These are phyloP conservation scores for Lingula anatina DNA, from an alignment of 2,888 invertebrate species.

Conservation along the genomic window DNA sequence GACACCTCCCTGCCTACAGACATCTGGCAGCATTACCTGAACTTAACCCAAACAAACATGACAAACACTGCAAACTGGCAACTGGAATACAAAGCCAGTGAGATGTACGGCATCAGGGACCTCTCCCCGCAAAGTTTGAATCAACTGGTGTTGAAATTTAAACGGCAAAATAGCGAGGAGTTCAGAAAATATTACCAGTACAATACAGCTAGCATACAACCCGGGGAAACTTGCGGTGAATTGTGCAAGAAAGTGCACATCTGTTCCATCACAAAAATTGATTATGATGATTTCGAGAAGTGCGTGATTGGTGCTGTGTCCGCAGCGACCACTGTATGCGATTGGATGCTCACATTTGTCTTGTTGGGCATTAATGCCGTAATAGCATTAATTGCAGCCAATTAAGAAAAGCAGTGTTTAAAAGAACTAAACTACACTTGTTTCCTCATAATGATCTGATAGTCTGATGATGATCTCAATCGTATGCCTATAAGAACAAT, in stretches of 20 bases:
- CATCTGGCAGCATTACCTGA: constrained; percentile 84
- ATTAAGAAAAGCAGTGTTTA: too few relatives aligned
- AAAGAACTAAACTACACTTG: too few relatives aligned
- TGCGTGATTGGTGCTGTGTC: too few relatives aligned
- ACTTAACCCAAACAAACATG: constrained; percentile 62
- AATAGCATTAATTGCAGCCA: too few relatives aligned
- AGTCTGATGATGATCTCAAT: too few relatives aligned
- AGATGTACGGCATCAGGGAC: constrained; percentile 71
- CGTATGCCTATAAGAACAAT: too few relatives aligned
- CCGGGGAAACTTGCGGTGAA: background rate
- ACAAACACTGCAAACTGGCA: constrained; percentile 72
- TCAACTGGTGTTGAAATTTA: constrained; percentile 55
- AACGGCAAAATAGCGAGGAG: background rate
- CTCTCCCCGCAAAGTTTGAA: constrained; percentile 75
- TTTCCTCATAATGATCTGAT: too few relatives aligned
- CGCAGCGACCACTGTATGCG: too few relatives aligned
- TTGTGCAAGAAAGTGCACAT: background rate
- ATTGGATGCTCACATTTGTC: too few relatives aligned
- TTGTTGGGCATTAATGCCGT: too few relatives aligned
- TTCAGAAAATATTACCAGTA: background rate
- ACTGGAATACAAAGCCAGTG: constrained; percentile 77
- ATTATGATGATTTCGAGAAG: too few relatives aligned
- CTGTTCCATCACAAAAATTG: background rate
- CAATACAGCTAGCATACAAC: background rate
- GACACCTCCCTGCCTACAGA: constrained; percentile 66